These are phyloP conservation scores for Trinectes maculatus DNA, from an alignment of 2,113 vertebrate genomes.

Conservation along the genomic window DNA sequence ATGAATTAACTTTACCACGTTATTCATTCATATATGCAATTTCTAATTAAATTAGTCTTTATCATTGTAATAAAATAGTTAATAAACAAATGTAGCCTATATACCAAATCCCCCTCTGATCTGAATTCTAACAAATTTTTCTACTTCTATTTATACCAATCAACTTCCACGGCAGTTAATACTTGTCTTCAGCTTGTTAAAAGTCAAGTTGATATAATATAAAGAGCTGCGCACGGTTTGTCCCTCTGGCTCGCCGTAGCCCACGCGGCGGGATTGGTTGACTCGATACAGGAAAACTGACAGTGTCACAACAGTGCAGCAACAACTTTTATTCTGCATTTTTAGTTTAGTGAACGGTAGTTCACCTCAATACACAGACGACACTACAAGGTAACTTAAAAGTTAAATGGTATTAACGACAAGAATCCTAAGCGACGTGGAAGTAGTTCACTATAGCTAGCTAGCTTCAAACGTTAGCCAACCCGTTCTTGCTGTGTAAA, in stretches of 20 bases:
- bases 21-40: too few species aligned
- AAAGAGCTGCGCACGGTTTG: slow-evolving; percentile 31
- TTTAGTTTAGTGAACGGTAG: background rate
- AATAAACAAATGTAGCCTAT: background rate
- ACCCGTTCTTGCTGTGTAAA: background rate
- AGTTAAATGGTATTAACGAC: background rate
- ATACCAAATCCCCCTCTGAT: too few species aligned
- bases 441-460: background rate
- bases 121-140: too few species aligned
- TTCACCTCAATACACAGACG: accelerated
- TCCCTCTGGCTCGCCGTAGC: slow-evolving; percentile 46
- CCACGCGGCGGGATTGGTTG: slow-evolving; percentile 60
- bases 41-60: too few species aligned
- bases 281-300: background rate
- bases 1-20: too few species aligned
- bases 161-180: too few species aligned
- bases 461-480: background rate
- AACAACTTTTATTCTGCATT: background rate
- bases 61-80: background rate
- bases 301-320: slow-evolving; percentile 7
- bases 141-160: too few species aligned
- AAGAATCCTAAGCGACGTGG: background rate
- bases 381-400: slow-evolving; percentile 21
- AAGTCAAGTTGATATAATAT: background rate
- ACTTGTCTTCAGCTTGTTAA: background rate